Evolutionary conservation across 2,888 invertebrate genomes (phyloP).

Genomic region (Macrophya annulata): DNA sequence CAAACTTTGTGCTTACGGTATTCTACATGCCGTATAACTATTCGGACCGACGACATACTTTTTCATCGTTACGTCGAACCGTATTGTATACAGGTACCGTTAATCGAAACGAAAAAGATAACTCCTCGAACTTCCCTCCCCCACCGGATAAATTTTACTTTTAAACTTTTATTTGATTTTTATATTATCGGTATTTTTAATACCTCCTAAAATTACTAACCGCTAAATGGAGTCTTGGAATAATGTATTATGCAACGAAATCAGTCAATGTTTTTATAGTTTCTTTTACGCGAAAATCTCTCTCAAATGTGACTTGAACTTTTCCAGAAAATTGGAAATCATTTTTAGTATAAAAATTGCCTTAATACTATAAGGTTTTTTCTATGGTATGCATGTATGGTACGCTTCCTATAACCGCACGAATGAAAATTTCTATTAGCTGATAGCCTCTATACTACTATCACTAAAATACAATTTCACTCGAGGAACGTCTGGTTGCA

Average conservation of each 20-base stretch:
- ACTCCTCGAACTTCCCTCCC: neutral
- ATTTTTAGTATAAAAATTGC: neutral
- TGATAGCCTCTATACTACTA: neutral
- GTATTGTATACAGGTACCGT: slow-evolving; percentile 18
- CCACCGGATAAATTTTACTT: slow-evolving; percentile 4
- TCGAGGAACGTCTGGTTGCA: neutral
- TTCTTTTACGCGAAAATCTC: neutral
- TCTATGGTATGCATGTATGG: neutral
- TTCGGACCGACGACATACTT: slow-evolving; percentile 34
- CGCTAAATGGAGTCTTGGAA: neutral
- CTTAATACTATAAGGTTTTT: neutral
- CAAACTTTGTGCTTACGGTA: slow-evolving; percentile 43
- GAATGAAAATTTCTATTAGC: neutral
- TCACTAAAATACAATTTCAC: slow-evolving; percentile 21
- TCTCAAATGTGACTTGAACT: neutral
- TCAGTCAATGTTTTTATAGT: neutral
- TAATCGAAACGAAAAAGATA: slow-evolving; percentile 9
- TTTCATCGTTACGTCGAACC: slow-evolving; percentile 3
- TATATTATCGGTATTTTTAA: neutral
- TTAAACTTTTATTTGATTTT: neutral
- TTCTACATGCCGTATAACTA: neutral
- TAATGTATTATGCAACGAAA: neutral
- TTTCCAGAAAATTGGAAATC: neutral
- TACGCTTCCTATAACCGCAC: neutral
- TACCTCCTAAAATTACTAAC: neutral